Percentiles rank a stretch among this genome's conserved stretches.
These are phyloP conservation scores for Prochilodus magdalenae DNA, from an alignment of 2,113 vertebrate genomes.

Conservation along the genomic window DNA sequence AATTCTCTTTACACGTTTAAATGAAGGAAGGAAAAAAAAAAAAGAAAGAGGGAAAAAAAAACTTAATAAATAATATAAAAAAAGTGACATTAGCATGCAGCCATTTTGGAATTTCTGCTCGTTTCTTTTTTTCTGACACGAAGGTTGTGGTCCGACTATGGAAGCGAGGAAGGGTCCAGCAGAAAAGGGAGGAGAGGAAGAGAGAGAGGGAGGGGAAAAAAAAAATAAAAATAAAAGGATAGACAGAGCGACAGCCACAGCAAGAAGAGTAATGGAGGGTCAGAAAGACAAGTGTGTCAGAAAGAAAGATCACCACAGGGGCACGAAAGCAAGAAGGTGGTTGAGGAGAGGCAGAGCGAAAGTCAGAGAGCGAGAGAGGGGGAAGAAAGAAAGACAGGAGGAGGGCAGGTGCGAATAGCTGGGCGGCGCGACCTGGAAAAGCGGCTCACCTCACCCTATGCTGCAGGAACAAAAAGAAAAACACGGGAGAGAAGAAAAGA, in stretches of 20 bases:
- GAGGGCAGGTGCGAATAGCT: background rate
- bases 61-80: background rate
- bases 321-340: background rate
- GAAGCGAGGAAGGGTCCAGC: background rate
- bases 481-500: background rate
- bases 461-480: conserved; percentile 32
- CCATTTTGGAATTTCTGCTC: background rate
- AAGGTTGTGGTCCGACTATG: background rate
- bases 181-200: no score
- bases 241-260: background rate
- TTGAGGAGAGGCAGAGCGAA: background rate
- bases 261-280: background rate
- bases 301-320: background rate
- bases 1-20: background rate
- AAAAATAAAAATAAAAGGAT: background rate
- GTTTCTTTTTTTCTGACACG: background rate
- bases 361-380: background rate
- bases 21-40: background rate
- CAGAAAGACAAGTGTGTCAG: background rate
- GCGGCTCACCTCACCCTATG: conserved; percentile 18
- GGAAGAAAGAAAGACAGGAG: no score
- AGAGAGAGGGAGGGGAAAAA: background rate
- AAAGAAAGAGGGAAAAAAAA: no score
- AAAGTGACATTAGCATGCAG: conserved; percentile 28
- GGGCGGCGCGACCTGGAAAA: background rate